phyloP scores from a whole-genome alignment of 2,113 vertebrate genomes.

The Hoplias malabaricus region DNA sequence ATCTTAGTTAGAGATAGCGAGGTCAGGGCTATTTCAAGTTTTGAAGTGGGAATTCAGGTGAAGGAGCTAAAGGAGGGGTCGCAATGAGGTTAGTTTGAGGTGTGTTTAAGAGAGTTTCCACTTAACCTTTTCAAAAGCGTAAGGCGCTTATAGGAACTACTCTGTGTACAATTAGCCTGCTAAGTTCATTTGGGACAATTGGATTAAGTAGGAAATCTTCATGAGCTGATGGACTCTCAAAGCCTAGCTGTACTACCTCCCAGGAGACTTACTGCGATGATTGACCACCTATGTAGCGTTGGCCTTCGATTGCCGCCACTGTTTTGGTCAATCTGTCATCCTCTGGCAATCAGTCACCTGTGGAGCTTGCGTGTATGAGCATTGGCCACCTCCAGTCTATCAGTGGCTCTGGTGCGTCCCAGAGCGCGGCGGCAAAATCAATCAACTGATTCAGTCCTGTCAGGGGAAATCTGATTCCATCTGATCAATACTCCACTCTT shows the following conservation, averaged over 20 bases:
- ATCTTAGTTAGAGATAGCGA: not conserved
- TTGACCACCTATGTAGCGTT: slow-evolving; percentile 42
- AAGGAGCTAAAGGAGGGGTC: slow-evolving; percentile 5
- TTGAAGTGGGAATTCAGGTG: slow-evolving; percentile 5
- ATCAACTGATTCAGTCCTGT: slow-evolving; percentile 38
- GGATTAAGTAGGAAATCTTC: slow-evolving; percentile 29
- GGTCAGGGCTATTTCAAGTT: not conserved
- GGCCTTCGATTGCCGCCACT: slow-evolving; percentile 43
- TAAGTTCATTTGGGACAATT: slow-evolving; percentile 13
- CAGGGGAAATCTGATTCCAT: slow-evolving; percentile 46
- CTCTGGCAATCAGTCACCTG: slow-evolving; percentile 41
- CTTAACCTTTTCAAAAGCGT: not conserved
- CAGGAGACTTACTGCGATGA: slow-evolving; percentile 38
- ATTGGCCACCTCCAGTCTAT: slow-evolving; percentile 25
- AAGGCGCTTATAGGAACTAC: not conserved
- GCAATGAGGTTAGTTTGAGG: not conserved
- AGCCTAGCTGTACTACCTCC: slow-evolving; percentile 11
- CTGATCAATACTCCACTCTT: slow-evolving; percentile 41
- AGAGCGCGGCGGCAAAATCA: slow-evolving; percentile 32
- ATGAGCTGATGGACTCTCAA: slow-evolving; percentile 27
- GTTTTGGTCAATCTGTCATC: slow-evolving; percentile 48
- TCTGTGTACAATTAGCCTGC: slow-evolving; percentile 4
- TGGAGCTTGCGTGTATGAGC: slow-evolving; percentile 16
- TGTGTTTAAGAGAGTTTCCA: not conserved
- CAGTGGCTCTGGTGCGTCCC: slow-evolving; percentile 17